Base-by-base conservation (phyloP, 2,797 vertebrate genomes). In the Rhabdophis nuchalis region DNA sequence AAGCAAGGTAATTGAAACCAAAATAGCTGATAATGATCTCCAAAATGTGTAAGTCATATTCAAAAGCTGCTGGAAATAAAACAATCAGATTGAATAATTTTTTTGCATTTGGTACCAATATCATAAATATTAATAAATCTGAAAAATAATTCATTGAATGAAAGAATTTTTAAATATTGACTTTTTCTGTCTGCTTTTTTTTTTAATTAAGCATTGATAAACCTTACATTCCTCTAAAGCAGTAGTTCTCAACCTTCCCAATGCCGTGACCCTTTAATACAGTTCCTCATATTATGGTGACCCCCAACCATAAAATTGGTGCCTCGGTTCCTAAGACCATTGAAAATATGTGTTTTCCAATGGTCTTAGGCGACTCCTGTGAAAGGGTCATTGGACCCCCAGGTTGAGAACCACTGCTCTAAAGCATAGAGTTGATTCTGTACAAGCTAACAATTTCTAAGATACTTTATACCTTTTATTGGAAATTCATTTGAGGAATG, bases 1-100 rank as follows among this genome's bases (percentile, higher is more conserved):
- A 99, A 98, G 97, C 96, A 98, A 96, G 98, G 98, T 99, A 97
- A 41, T 10, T 85, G 50, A 77, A 52, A 77, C 4, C 46, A 20
- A 46, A 90, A 82, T 52, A 46, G 36, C 9, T 82, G 9, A 41
- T 46, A 41, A 23, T 46, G 18, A 77, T 77, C 41, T 77, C 18
- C 20, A 77, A 77, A 77, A 77, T 41, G 1, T 5, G 20, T 72
- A 82, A 46, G 1, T 82, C 20, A 23, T 82, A 25, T 82, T 82
- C 72, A 82, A 82, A 46, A 82, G 46, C 72, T 82, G 72, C 72
- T 46, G 36, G 72, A 46, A 82, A 23, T 46, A 46, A 4, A 46
- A 82, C 36, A 25, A 82, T 12, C 72, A 46, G 72, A 41, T 46
- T 82, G 72, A 41, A 41, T 77, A 41, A 1, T 46, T 23, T 25